phyloP scores from a whole-genome alignment of 2,888 invertebrate species.

The Cheilosia impressa region DNA sequence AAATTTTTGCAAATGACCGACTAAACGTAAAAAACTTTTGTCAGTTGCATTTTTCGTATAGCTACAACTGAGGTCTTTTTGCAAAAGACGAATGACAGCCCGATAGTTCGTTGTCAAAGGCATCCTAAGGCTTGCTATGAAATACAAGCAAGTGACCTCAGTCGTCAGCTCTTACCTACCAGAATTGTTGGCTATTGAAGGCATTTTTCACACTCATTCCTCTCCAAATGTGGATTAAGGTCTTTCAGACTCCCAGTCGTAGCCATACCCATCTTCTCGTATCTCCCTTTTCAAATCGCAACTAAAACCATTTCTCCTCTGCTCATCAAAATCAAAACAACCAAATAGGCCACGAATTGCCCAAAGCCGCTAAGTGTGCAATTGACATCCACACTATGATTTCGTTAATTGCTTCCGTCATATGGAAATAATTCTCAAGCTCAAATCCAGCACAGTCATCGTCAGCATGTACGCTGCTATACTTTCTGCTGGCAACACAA shows the following conservation, averaged over 20 bases:
- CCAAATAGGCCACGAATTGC: slow-evolving; percentile 57
- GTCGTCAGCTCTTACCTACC: too few species aligned
- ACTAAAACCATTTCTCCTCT: background rate
- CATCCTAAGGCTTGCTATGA: too few species aligned
- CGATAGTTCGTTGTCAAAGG: too few species aligned
- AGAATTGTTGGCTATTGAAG: too few species aligned
- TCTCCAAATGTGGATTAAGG: too few species aligned
- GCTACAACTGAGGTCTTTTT: too few species aligned
- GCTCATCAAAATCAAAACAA: background rate
- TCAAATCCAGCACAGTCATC: slow-evolving; percentile 34
- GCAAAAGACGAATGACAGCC: too few species aligned
- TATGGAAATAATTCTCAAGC: slow-evolving; percentile 63
- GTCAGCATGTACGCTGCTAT: slow-evolving; percentile 1
- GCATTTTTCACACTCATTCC: too few species aligned
- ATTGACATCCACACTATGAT: slow-evolving; percentile 65
- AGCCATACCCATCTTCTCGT: background rate
- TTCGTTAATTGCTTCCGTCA: slow-evolving; percentile 72
- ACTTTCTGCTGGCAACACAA: slow-evolving; percentile 23
- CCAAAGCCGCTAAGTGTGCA: slow-evolving; percentile 39
- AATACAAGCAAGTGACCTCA: too few species aligned
- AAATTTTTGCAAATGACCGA: too few species aligned
- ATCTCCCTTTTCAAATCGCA: background rate
- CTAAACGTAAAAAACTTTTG: too few species aligned
- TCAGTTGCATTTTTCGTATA: too few species aligned
- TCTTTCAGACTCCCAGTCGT: background rate